Evolutionary conservation across 2,888 invertebrate species (phyloP).

Genomic region (Caenorhabditis drosophilae): DNA sequence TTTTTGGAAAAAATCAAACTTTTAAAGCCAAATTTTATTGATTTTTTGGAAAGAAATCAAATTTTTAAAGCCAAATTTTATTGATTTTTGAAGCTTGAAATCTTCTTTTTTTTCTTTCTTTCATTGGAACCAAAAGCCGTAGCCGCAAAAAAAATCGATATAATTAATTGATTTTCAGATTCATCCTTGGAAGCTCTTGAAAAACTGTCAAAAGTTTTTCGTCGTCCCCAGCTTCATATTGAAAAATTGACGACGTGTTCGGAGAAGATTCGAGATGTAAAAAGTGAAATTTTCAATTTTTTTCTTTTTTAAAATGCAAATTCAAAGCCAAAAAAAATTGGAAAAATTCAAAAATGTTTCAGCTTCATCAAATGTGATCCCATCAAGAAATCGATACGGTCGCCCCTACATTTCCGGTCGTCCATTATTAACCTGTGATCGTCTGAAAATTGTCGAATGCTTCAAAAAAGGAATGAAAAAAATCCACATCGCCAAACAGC

Average conservation of each 20-base stretch:
- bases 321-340: background rate
- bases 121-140: too few species aligned
- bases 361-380: slow-evolving; percentile 26
- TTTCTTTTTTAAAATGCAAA: background rate
- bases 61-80: too few species aligned
- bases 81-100: too few species aligned
- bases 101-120: too few species aligned
- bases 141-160: too few species aligned
- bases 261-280: background rate
- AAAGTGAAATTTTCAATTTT: background rate
- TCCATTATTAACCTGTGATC: slow-evolving; percentile 58
- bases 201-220: slow-evolving; percentile 31
- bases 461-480: slow-evolving; percentile 57
- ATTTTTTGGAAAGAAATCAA: too few species aligned
- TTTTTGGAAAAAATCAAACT: too few species aligned
- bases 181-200: slow-evolving; percentile 32
- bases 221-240: slow-evolving; percentile 27
- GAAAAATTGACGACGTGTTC: slow-evolving; percentile 11
- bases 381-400: slow-evolving; percentile 62
- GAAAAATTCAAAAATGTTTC: background rate
- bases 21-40: too few species aligned
- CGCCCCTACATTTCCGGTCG: slow-evolving; percentile 63
- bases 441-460: slow-evolving; percentile 57
- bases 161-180: background rate
- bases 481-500: slow-evolving; percentile 57